A percentile compares a stretch with the other conserved stretches of the same genome.
These are phyloP conservation scores for Poecilus cupreus DNA, from an alignment of 2,888 invertebrate genomes.

Conservation along the genomic window DNA sequence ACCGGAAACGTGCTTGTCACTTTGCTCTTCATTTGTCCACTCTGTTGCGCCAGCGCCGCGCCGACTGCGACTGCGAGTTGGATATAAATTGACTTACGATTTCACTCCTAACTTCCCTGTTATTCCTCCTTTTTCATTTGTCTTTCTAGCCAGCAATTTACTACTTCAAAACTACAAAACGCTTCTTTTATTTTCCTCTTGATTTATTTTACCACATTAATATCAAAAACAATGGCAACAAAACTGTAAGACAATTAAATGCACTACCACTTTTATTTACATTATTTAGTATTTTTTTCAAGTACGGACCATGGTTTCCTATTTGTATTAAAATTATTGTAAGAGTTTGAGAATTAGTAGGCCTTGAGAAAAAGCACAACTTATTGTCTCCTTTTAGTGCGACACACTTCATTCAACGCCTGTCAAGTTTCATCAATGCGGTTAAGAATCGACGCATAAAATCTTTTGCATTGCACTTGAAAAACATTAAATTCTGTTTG, in stretches of 20 bases:
- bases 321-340: no score
- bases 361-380: no score
- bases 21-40: slow-evolving; percentile 53
- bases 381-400: no score
- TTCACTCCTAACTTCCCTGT: slow-evolving; percentile 34
- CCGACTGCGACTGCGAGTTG: neutral
- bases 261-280: neutral
- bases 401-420: no score
- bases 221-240: neutral
- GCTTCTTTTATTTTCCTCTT: neutral
- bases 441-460: no score
- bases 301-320: no score
- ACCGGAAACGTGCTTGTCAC: slow-evolving; percentile 57
- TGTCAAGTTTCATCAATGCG: no score
- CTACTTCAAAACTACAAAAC: slow-evolving; percentile 12
- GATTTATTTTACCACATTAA: slow-evolving; percentile 4
- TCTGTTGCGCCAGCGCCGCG: slow-evolving; percentile 27
- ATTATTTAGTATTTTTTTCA: no score
- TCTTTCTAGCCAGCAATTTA: slow-evolving; percentile 23
- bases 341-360: no score
- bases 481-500: no score
- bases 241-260: neutral
- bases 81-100: slow-evolving; percentile 45
- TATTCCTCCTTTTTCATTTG: slow-evolving; percentile 38
- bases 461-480: no score